Evolutionary conservation across 2,113 vertebrate genomes (phyloP).

Genomic region (Ifrita kowaldi): DNA sequence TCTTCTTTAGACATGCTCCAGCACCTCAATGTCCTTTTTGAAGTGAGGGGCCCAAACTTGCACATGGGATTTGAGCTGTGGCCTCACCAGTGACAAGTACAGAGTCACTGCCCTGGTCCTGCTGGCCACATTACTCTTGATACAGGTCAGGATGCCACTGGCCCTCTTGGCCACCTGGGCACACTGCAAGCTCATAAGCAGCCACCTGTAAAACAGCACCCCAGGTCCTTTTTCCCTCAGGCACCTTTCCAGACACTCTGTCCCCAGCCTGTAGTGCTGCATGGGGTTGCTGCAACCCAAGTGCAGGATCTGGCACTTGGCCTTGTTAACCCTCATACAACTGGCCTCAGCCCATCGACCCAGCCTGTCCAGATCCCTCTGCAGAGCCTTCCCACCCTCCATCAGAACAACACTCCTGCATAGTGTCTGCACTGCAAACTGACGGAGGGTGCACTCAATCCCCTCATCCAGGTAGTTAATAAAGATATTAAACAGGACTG

Average conservation of each 20-base stretch:
- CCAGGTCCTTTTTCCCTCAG: neutral
- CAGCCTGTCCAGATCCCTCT: neutral
- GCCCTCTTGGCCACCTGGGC: neutral
- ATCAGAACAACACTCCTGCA: neutral
- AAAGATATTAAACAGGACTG: neutral
- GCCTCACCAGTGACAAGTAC: neutral
- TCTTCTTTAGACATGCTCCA: neutral
- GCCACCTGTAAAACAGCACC: neutral
- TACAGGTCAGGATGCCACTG: neutral
- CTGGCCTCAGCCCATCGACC: neutral
- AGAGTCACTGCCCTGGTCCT: neutral
- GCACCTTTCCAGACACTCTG: neutral
- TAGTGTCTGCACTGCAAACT: neutral
- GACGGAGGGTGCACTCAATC: neutral
- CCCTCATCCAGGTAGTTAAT: neutral
- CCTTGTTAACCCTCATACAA: neutral
- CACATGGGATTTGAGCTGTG: neutral
- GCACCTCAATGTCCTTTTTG: neutral
- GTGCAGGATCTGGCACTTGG: neutral
- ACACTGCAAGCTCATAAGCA: neutral
- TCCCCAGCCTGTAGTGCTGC: neutral
- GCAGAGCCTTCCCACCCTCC: neutral
- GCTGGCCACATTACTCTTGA: neutral
- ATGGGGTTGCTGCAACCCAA: neutral
- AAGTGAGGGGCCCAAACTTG: neutral